Evolutionary conservation across 2,797 vertebrate species (phyloP), one percentile per base, ranked within the genome.

Genomic region (Typhlichthys subterraneus): DNA sequence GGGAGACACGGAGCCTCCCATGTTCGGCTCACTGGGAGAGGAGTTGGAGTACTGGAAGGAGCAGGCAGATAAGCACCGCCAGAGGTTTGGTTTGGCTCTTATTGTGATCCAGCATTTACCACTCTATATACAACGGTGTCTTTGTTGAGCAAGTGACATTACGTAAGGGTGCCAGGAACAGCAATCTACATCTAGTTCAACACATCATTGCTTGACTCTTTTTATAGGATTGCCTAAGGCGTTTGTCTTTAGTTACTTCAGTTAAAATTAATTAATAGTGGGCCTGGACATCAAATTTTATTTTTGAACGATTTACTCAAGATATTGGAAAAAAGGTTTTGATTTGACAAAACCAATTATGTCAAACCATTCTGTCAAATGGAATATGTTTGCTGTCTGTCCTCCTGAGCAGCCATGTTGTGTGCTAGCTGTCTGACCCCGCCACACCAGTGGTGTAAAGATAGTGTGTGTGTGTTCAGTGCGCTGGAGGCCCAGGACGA

Each of bases 21-120:
- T 75, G 23, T 99, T 97, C 69, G 81, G 73, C 56, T 97, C 95
- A 1, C 77, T 93, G 65, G 92, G 95, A 76, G 96, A 97, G 38
- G 96, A 96, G 80, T 77, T 92, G 48, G 83, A 76, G 61, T 95
- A 95, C 77, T 98, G 97, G 97, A 98, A 94, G 85, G 93, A 94
- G 0, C 47, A 93, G 81, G 93, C 95, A 0, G 76, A 85, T 66
- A 90, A 90, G 58, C 94, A 95, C 70, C 94, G 95, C 59, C 93
- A 95, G 71, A 94, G 93, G 97, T 98, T 83, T 60, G 72, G 2
- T 1, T 0, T 0, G 12, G 0, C 51, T 57, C 5, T 9, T 33
- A 42, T 42, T 42, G 38, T 42, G 6, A 42, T 42, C 38, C 38
- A 42, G 38, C 38, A 42, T 42, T 42, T 42, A 42, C 9, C 38